Evolutionary conservation across 2,113 vertebrate genomes (phyloP).

Genomic region (Ranitomeya variabilis): DNA sequence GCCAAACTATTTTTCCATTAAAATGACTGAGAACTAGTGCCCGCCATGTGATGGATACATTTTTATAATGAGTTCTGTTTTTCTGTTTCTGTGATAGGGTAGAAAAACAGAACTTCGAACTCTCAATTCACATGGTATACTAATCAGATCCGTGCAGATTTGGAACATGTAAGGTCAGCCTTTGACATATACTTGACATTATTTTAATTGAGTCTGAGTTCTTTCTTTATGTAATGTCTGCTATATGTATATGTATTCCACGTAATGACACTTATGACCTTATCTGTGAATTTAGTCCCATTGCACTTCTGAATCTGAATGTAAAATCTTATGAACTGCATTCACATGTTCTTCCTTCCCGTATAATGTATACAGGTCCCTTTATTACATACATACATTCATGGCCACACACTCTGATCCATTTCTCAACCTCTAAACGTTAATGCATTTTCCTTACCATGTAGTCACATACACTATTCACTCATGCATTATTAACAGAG

Average conservation of each 20-base stretch:
- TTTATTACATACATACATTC: conserved; percentile 44
- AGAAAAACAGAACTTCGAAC: too few relatives aligned
- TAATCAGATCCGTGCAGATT: too few relatives aligned
- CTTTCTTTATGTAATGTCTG: not conserved
- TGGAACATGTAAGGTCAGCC: too few relatives aligned
- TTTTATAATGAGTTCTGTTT: too few relatives aligned
- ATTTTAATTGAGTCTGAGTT: not conserved
- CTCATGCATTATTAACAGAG: conserved; percentile 12
- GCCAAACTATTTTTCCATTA: too few relatives aligned
- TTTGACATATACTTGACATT: too few relatives aligned
- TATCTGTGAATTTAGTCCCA: not conserved
- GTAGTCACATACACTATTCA: not conserved
- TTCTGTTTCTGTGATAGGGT: too few relatives aligned
- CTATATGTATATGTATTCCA: not conserved
- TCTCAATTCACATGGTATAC: too few relatives aligned
- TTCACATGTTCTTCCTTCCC: not conserved
- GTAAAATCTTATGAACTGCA: not conserved
- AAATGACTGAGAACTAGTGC: too few relatives aligned
- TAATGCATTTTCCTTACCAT: not conserved
- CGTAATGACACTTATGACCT: conserved; percentile 1
- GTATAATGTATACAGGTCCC: not conserved
- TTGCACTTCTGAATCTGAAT: not conserved
- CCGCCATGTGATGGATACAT: too few relatives aligned
- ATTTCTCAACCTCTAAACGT: not conserved
- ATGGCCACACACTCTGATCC: not conserved